These are phyloP conservation scores for Oreochromis mossambicus DNA, from an alignment of 2,797 vertebrate genomes.

Conservation along the genomic window DNA sequence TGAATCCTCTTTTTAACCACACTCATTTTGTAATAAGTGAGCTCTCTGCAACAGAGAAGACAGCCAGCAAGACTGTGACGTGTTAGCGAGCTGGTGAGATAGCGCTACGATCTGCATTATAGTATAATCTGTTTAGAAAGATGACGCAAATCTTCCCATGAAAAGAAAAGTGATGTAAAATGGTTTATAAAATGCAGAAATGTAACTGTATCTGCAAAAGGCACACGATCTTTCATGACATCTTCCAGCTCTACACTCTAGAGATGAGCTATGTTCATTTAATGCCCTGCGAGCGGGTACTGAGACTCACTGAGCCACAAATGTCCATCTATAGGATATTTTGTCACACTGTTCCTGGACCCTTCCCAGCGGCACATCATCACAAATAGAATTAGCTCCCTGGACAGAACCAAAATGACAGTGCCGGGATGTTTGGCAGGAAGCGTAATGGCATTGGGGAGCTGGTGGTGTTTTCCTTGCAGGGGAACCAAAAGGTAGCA, in stretches of 20 bases:
- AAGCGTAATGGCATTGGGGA: constrained; percentile 39
- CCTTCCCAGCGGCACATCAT: constrained; percentile 27
- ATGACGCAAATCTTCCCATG: neutral
- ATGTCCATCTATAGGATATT: constrained; percentile 19
- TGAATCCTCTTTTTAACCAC: neutral
- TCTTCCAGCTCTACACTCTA: neutral
- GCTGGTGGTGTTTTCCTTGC: constrained; percentile 40
- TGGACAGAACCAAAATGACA: constrained; percentile 43
- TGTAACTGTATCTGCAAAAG: neutral
- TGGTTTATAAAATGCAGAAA: neutral
- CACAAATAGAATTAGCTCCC: constrained; percentile 61
- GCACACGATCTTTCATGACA: neutral
- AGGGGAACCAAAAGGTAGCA: constrained; percentile 37
- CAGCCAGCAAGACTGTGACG: neutral
- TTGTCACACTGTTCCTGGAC: constrained; percentile 13
- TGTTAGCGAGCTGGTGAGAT: neutral
- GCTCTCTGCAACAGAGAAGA: neutral
- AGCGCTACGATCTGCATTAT: rapidly evolving
- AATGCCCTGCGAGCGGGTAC: constrained; percentile 13
- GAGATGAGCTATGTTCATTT: neutral
- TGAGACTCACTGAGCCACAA: constrained; percentile 14
- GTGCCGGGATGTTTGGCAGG: constrained; percentile 33
- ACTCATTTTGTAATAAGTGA: neutral
- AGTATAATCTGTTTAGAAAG: neutral
- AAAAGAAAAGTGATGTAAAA: neutral